Evolutionary conservation across 2,113 vertebrate genomes (phyloP), one percentile per base, ranked within the genome.

Genomic region (Platichthys stellatus): DNA sequence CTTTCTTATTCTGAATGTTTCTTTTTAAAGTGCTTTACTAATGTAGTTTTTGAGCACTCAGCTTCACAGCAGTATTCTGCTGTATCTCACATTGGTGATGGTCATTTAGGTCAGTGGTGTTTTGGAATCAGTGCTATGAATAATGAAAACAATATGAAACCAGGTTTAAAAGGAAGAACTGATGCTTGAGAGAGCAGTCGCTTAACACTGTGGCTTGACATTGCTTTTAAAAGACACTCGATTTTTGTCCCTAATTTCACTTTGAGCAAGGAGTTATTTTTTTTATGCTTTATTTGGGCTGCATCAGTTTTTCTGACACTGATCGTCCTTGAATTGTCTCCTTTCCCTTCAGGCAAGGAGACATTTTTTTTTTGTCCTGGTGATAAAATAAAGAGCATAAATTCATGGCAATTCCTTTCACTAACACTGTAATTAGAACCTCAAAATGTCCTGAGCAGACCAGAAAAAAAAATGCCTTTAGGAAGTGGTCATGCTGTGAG

Each of bases 151-250:
- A 75, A 63, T 60, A 13, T 73, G 40, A 78, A 76, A 64, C 45
- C 57, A 62, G 70, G 54, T 80, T 66, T 43, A 20, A 84, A 75
- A 63, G 28, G 60, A 83, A 47, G 58, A 69, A 60, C 11, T 61
- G 14, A 78, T 57, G 67, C 78, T 76, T 70, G 45, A 71, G 63
- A 53, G 26, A 71, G 62, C 43, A 65, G 69, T 21, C 31, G 67
- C 53, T 74, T 54, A 56, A n/a, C 20, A 14, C 45, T 63, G 28
- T 35, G 20, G 83, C 84, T 79, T 87, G 86, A 83, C 83, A 72
- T 72, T 86, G 78, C 66, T 79, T 89, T 86, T 89, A 82, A 88
- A 90, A 90, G 66, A 73, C 63, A 76, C 54, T 72, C 15, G 15
- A 72, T 76, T 82, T 84, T 28, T 63, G 66, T 18, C 72, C 28